These are phyloP conservation scores for Hassar affinis DNA, from an alignment of 2,113 vertebrate genomes.

Conservation along the genomic window DNA sequence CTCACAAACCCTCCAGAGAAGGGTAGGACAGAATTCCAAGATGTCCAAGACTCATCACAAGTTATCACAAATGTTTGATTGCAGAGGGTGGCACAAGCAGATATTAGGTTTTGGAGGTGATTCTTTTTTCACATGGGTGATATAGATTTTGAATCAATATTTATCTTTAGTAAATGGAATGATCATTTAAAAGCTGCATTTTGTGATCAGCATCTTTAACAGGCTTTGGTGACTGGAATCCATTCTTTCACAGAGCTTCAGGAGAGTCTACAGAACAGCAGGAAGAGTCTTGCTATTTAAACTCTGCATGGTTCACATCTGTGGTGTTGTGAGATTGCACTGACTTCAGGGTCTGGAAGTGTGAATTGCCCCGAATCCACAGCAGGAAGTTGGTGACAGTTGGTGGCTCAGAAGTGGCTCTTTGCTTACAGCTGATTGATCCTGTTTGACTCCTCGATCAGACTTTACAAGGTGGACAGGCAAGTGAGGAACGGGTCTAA, in stretches of 20 bases:
- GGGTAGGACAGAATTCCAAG: too few relatives aligned
- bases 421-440: neutral
- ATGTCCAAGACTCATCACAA: too few relatives aligned
- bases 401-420: neutral
- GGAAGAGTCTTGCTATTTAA: neutral
- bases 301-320: neutral
- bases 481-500: neutral
- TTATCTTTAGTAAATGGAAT: too few relatives aligned
- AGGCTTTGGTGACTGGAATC: neutral
- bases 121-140: too few relatives aligned
- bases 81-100: too few relatives aligned
- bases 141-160: too few relatives aligned
- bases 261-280: neutral
- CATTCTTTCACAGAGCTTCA: neutral
- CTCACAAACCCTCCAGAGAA: too few relatives aligned
- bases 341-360: conserved; percentile 4
- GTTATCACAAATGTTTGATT: too few relatives aligned
- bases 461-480: neutral
- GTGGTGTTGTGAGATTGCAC: conserved; percentile 5
- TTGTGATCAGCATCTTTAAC: neutral
- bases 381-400: neutral
- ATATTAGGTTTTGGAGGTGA: too few relatives aligned
- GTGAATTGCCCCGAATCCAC: neutral
- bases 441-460: neutral
- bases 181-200: too few relatives aligned